Evolutionary conservation across 2,797 vertebrate species (phyloP), one percentile per base, ranked within the genome.

Genomic region (Taenioides sp.): DNA sequence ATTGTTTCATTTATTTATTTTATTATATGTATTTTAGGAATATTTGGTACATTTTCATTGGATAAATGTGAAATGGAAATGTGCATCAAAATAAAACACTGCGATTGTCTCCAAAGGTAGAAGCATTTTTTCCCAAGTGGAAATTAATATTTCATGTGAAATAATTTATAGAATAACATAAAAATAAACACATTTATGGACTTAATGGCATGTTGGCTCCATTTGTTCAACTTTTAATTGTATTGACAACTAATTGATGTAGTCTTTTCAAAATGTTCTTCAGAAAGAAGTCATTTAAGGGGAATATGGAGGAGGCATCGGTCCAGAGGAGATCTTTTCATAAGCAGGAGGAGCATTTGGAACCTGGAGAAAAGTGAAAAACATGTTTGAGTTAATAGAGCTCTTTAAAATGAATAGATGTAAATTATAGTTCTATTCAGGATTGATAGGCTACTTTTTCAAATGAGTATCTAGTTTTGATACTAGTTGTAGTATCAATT

Each of bases 321-420:
- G 89, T 17, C 93, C 94, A 47, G 88, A 76, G 57, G 92, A 87
- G 71, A 96, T 87, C 93, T 97, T 98, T 73, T 98, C 96, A 71
- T 98, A 99, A 71, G 96, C 94, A 67, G 97, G 97, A 68, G 96
- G 97, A 71, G 97, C 97, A 59, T 95, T 95, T 2, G 97, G 95
- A 73, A 95, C 82, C 98, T 99, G 92, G 76, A 89, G 72, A 54
- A 73, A 85, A 64, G 16, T 20, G 16, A 65, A 43, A 65, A 65
- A 47, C n/a, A 64, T 14, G 18, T 10, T 34, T 62, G 25, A 17
- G 25, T 23, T 58, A 58, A 23, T 2, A 27, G 7, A 52, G 7
- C 7, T 58, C 43, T 16, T 47, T 16, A 47, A 58, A 23, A 14
- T 58, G 55, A 58, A 58, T 25, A 25, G 22, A 58, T 55, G 20